These are phyloP conservation scores for Macquaria ambigua DNA, from an alignment of 2,113 vertebrate species.

Conservation along the genomic window DNA sequence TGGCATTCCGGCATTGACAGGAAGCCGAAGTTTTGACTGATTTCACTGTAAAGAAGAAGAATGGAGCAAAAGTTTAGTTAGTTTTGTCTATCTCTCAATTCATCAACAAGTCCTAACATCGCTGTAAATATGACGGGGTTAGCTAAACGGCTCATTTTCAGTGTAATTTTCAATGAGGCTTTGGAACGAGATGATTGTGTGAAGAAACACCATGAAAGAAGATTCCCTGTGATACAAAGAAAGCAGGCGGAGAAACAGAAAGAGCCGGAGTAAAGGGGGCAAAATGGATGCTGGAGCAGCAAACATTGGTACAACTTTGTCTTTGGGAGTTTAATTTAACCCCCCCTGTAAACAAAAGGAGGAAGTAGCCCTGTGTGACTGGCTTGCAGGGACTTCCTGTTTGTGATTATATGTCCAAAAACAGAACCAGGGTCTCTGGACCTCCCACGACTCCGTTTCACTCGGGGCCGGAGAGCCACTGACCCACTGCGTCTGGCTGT, in stretches of 20 bases:
- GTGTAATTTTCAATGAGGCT: neutral
- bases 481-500: conserved; percentile 71
- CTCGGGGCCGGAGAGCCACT: conserved; percentile 56
- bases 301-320: conserved; percentile 50
- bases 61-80: too few species aligned
- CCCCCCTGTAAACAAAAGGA: conserved; percentile 83
- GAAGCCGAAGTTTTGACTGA: neutral
- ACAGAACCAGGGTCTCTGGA: conserved; percentile 78
- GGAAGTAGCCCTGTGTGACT: conserved; percentile 84
- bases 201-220: neutral
- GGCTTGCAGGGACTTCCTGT: conserved; percentile 84
- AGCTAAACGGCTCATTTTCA: neutral
- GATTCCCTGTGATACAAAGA: neutral
- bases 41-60: neutral
- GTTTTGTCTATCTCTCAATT: too few species aligned
- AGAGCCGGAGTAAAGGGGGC: neutral
- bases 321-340: conserved; percentile 55
- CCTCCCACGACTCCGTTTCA: conserved; percentile 74
- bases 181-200: neutral
- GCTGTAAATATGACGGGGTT: neutral
- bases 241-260: neutral
- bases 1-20: neutral
- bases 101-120: neutral
- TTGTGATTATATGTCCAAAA: conserved; percentile 85
- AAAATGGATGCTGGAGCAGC: conserved; percentile 29